phyloP scores from a whole-genome alignment of 2,888 invertebrate genomes.

The Apamea anceps region DNA sequence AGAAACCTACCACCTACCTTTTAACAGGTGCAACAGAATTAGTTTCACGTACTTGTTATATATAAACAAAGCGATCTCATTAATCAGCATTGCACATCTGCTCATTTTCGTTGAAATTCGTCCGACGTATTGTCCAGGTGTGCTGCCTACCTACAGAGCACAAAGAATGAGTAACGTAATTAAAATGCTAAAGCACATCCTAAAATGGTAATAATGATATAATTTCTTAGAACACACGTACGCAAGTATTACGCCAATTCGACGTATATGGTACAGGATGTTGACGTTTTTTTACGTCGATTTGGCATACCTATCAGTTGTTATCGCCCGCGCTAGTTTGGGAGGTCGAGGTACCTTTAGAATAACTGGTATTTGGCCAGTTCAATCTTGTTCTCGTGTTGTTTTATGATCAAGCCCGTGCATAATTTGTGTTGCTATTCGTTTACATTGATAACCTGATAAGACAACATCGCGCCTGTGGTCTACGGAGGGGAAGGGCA shows the following conservation, averaged over 20 bases:
- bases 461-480: background rate
- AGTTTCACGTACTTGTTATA: background rate
- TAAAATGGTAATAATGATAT: constrained; percentile 51
- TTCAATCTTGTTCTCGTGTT: constrained; percentile 4
- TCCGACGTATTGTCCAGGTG: background rate
- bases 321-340: background rate
- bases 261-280: constrained; percentile 23
- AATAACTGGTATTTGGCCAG: background rate
- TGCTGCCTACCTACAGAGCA: no score
- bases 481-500: no score
- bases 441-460: background rate
- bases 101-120: constrained; percentile 3
- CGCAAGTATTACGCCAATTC: constrained; percentile 6
- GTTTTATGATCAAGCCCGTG: constrained; percentile 26
- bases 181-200: constrained; percentile 28
- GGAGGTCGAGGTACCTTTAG: background rate
- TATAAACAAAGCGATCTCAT: constrained; percentile 6
- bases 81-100: constrained; percentile 9
- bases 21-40: background rate
- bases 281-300: background rate
- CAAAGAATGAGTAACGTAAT: constrained; percentile 11
- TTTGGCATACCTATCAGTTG: constrained; percentile 13
- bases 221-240: constrained; percentile 41
- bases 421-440: background rate
- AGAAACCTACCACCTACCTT: background rate